Evolutionary conservation across 2,797 vertebrate species (phyloP), one percentile per base, ranked within the genome.

Genomic region (Prionace glauca): DNA sequence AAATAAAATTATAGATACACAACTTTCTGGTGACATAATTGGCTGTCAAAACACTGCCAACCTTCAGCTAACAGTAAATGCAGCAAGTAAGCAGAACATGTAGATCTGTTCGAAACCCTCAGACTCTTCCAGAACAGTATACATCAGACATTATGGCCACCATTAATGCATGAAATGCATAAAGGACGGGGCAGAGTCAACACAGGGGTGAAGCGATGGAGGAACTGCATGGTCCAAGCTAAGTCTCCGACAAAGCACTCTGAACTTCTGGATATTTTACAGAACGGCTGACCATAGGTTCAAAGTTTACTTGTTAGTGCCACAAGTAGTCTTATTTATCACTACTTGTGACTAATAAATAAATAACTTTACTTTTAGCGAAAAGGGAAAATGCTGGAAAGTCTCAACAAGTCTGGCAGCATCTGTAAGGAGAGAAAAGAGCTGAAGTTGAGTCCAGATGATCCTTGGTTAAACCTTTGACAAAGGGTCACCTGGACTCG

Each of bases 21-120:
- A 67, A 32, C n/a, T 36, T 92, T 92, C 26, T 41, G 65, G 62
- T 7, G 24, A 92, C 20, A 36, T 92, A 92, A 92, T 69, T 92
- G 90, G n/a, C 36, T 92, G 90, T 92, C 90, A 92, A 41, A 92
- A 92, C n/a, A 92, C 65, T 3, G 65, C 62, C 62, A 92, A 92
- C 90, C 65, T 41, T 92, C 62, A 92, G n/a, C n/a, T 92, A n/a
- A 26, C n/a, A 92, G 65, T 92, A 92, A 69, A 41, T 69, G n/a
- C 36, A 62, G 90, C 62, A 41, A 92, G n/a, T 0, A 92, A 69
- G 12, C 20, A 16, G 41, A 41, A 41, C 56, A 62, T 24, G 65
- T 69, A 12, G 4, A 69, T 41, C 67, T 67, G 62, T 90, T 92
- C n/a, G 24, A 41, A 36, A 69, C n/a, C 65, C 90, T 41, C 4